Percentiles rank a stretch among this genome's conserved stretches.
Conservation (phyloP, 2,888 invertebrate species). For the Julus scandinavius region DNA sequence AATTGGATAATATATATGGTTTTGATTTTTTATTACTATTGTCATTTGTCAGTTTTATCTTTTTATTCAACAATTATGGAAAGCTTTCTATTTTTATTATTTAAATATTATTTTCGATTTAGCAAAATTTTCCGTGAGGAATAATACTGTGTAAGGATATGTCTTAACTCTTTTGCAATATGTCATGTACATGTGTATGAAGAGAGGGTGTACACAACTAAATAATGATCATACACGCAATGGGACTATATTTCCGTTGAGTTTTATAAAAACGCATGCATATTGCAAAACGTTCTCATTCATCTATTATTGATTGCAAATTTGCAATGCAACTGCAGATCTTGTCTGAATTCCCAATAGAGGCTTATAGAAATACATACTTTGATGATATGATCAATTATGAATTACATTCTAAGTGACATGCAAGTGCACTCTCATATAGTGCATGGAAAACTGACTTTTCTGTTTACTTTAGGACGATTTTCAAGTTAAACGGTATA, state of each 20-base stretch:
- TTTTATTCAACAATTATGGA: too few relatives aligned
- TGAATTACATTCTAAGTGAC: constrained; percentile 43
- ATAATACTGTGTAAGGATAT: too few relatives aligned
- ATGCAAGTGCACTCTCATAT: constrained; percentile 37
- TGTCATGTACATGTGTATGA: too few relatives aligned
- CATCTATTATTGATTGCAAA: constrained; percentile 36
- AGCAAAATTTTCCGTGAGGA: too few relatives aligned
- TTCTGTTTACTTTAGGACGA: constrained; percentile 19
- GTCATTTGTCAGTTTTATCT: too few relatives aligned
- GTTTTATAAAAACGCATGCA: background rate
- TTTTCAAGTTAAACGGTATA: background rate
- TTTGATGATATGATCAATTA: constrained; percentile 28
- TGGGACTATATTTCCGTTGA: background rate
- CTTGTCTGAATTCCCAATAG: background rate
- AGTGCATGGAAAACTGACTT: constrained; percentile 36
- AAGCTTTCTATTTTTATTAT: too few relatives aligned
- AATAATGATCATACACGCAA: constrained; percentile 12
- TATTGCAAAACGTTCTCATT: background rate
- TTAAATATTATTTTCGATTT: too few relatives aligned
- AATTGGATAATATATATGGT: too few relatives aligned
- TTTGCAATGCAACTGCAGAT: constrained; percentile 1
- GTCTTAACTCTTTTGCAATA: too few relatives aligned
- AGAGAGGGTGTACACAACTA: too few relatives aligned
- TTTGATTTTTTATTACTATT: too few relatives aligned
- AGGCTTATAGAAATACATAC: constrained; percentile 18